Percentiles rank a stretch among this genome's conserved stretches.
phyloP scores from a whole-genome alignment of 2,888 invertebrate genomes.

The Micoletzkya japonica region DNA sequence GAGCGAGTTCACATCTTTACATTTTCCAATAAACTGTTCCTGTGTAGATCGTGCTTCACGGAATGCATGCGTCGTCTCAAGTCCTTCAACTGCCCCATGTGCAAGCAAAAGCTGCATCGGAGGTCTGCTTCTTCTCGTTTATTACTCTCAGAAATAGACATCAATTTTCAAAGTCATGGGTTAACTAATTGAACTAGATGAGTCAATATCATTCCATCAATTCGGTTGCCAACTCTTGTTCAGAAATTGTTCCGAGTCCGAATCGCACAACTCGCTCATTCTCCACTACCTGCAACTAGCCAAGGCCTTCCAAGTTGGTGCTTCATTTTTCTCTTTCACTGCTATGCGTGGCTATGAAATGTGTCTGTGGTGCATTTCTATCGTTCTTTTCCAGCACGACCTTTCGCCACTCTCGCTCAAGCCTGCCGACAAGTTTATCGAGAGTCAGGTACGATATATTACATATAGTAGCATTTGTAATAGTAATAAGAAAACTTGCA shows the following conservation, averaged over 20 bases:
- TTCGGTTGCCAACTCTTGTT: background rate
- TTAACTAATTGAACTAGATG: background rate
- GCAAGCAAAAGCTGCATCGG: constrained; percentile 38
- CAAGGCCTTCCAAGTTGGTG: constrained; percentile 10
- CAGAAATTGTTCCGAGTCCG: constrained; percentile 7
- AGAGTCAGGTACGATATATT: constrained; percentile 12
- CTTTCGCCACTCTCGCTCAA: constrained; percentile 17
- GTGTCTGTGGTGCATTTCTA: no score
- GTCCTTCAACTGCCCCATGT: constrained; percentile 44
- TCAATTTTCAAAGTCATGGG: background rate
- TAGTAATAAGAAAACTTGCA: no score
- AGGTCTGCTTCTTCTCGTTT: constrained; percentile 28
- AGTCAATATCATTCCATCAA: background rate
- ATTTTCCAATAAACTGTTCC: no score
- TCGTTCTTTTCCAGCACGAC: constrained; percentile 9
- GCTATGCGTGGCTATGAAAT: background rate
- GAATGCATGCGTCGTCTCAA: constrained; percentile 30
- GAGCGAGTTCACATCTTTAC: no score
- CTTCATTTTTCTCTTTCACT: background rate
- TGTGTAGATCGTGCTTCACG: constrained; percentile 15
- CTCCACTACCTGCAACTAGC: constrained; percentile 21
- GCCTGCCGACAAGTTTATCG: constrained; percentile 15
- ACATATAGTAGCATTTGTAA: background rate
- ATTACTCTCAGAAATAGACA: no score
- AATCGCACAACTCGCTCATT: constrained; percentile 3